These are phyloP conservation scores for Podarcis muralis DNA, from an alignment of 2,113 vertebrate species.

Conservation along the genomic window DNA sequence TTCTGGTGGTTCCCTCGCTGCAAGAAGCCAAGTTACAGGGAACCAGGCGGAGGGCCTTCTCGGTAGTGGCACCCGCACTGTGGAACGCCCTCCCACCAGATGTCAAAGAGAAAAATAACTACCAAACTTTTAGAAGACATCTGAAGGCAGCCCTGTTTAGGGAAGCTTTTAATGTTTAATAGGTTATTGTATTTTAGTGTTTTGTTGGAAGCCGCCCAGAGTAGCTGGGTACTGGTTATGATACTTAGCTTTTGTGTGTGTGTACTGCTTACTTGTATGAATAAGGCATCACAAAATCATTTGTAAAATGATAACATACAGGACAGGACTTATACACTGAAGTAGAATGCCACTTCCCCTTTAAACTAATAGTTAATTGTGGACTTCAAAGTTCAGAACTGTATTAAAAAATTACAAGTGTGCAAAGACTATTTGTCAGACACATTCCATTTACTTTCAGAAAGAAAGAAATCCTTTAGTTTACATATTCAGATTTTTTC, in stretches of 20 bases:
- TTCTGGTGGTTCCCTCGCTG: too few relatives aligned
- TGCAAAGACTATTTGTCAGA: conserved; percentile 70
- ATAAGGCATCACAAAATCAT: not conserved
- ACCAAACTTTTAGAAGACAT: too few relatives aligned
- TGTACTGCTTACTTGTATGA: not conserved
- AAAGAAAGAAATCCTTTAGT: conserved; percentile 32
- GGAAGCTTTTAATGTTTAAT: too few relatives aligned
- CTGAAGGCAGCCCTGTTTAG: too few relatives aligned
- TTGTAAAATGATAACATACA: not conserved
- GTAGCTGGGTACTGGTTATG: not conserved
- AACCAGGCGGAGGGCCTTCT: too few relatives aligned
- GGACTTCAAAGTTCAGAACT: conserved; percentile 52
- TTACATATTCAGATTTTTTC: conserved; percentile 19
- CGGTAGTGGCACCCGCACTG: too few relatives aligned
- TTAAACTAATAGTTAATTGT: conserved; percentile 63
- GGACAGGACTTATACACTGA: not conserved
- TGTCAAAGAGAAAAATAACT: too few relatives aligned
- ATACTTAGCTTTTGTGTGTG: not conserved
- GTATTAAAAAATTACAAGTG: conserved; percentile 66
- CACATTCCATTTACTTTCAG: conserved; percentile 37
- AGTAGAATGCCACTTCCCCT: conserved; percentile 19
- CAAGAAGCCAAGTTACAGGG: too few relatives aligned
- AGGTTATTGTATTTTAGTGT: too few relatives aligned
- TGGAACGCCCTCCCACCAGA: too few relatives aligned
- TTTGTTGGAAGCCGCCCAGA: too few relatives aligned